A percentile compares a stretch with the other conserved stretches of the same genome.
Evolutionary conservation across 2,888 invertebrate species (phyloP).

Genomic region (Hypselothyrea guttata): DNA sequence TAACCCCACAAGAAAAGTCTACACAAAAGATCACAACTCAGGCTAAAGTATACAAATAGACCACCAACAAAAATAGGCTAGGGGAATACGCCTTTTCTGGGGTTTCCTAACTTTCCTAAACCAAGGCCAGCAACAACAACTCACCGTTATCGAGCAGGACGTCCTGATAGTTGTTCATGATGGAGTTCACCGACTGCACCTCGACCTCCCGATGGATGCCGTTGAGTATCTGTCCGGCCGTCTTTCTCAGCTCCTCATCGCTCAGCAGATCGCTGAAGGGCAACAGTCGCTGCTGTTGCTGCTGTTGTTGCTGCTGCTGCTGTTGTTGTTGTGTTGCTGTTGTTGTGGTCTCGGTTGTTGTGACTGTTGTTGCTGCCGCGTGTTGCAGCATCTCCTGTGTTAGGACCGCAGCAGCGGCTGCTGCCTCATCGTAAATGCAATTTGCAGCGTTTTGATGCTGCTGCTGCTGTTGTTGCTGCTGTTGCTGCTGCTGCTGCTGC

Average conservation of each 20-base stretch:
- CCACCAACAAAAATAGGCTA: too few relatives aligned
- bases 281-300: conserved; percentile 52
- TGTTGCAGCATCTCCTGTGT: conserved; percentile 80
- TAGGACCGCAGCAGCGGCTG: conserved; percentile 80
- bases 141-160: conserved; percentile 81
- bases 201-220: conserved; percentile 85
- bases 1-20: too few relatives aligned
- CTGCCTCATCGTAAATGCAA: conserved; percentile 80
- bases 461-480: conserved; percentile 42
- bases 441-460: conserved; percentile 29
- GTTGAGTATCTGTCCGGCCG: conserved; percentile 85
- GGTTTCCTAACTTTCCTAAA: too few relatives aligned
- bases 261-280: conserved; percentile 76
- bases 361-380: conserved; percentile 53
- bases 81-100: too few relatives aligned
- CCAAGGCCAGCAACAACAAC: conserved; percentile 17
- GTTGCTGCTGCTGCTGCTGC: conserved; percentile 61
- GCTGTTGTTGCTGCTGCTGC: conserved; percentile 37
- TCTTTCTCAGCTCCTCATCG: conserved; percentile 83
- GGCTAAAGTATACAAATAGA: too few relatives aligned
- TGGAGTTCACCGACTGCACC: conserved; percentile 84
- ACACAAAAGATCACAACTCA: too few relatives aligned
- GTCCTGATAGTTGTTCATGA: conserved; percentile 81
- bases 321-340: conserved; percentile 52
- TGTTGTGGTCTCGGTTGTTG: conserved; percentile 29